A percentile compares a stretch with the other conserved stretches of the same genome.
These are phyloP conservation scores for Lichenostomus cassidix DNA, from an alignment of 2,113 vertebrate species.

Conservation along the genomic window DNA sequence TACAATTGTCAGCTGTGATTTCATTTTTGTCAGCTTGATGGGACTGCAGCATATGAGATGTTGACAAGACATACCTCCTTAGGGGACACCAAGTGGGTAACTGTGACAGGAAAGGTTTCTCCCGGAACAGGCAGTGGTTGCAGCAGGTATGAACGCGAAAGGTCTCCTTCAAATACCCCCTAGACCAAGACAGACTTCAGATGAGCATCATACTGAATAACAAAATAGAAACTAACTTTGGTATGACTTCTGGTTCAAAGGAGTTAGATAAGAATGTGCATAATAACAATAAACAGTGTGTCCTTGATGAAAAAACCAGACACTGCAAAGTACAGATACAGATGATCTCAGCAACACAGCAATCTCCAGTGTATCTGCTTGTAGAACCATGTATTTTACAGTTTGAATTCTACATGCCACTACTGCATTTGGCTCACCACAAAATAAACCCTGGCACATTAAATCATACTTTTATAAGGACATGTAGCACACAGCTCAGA, in stretches of 20 bases:
- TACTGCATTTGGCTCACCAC: not conserved
- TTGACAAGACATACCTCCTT: constrained; percentile 76
- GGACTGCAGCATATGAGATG: not conserved
- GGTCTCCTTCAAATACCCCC: constrained; percentile 61
- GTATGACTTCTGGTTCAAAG: not conserved
- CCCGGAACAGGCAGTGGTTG: constrained; percentile 73
- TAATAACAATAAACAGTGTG: not conserved
- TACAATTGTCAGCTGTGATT: not conserved
- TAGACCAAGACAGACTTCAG: constrained; percentile 58
- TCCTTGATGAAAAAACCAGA: not conserved
- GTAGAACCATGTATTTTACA: not conserved
- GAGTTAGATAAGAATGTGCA: not conserved
- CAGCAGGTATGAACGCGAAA: constrained; percentile 64
- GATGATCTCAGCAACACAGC: not conserved
- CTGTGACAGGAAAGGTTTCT: constrained; percentile 75
- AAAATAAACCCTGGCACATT: not conserved
- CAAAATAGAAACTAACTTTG: not conserved
- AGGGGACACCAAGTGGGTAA: constrained; percentile 88
- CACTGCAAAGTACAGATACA: not conserved
- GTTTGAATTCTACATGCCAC: not conserved
- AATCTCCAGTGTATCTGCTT: not conserved
- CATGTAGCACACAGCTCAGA: not conserved
- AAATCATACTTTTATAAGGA: not conserved
- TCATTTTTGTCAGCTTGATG: not conserved
- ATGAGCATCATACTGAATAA: not conserved